Evolutionary conservation across 2,113 vertebrate genomes (phyloP).

Genomic region (Hiodon tergisus): DNA sequence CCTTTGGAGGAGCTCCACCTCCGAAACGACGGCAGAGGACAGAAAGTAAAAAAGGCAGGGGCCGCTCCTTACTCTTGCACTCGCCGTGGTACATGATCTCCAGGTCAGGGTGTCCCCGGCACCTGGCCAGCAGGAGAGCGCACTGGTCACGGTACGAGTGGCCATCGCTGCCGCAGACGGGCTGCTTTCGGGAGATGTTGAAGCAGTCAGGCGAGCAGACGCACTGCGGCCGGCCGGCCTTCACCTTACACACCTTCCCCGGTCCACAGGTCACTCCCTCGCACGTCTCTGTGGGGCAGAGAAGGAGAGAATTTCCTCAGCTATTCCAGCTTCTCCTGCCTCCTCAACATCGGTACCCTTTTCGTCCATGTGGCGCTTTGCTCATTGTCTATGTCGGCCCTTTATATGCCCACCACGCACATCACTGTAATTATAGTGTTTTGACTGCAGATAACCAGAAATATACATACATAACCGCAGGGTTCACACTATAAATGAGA

Average conservation of each 20-base stretch:
- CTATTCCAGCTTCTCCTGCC: not conserved
- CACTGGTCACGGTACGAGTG: constrained; percentile 88
- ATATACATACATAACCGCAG: too few relatives aligned
- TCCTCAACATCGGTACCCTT: too few relatives aligned
- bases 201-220: constrained; percentile 85
- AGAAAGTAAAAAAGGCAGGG: not conserved
- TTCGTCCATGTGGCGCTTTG: not conserved
- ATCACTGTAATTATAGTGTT: not conserved
- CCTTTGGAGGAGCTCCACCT: too few relatives aligned
- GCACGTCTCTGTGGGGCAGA: constrained; percentile 75
- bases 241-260: constrained; percentile 86
- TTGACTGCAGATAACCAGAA: too few relatives aligned
- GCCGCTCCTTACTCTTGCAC: constrained; percentile 79
- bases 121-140: constrained; percentile 75
- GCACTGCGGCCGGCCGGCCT: constrained; percentile 81
- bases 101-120: constrained; percentile 85
- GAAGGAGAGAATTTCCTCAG: not conserved
- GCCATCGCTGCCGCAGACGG: constrained; percentile 89
- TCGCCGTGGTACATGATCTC: constrained; percentile 91
- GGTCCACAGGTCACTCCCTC: constrained; percentile 84
- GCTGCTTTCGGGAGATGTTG: constrained; percentile 67
- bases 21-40: not conserved
- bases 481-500: too few relatives aligned
- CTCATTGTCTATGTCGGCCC: not conserved
- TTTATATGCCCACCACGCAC: not conserved